Conservation (phyloP, 2,888 invertebrate genomes). For the Andrena praecox region DNA sequence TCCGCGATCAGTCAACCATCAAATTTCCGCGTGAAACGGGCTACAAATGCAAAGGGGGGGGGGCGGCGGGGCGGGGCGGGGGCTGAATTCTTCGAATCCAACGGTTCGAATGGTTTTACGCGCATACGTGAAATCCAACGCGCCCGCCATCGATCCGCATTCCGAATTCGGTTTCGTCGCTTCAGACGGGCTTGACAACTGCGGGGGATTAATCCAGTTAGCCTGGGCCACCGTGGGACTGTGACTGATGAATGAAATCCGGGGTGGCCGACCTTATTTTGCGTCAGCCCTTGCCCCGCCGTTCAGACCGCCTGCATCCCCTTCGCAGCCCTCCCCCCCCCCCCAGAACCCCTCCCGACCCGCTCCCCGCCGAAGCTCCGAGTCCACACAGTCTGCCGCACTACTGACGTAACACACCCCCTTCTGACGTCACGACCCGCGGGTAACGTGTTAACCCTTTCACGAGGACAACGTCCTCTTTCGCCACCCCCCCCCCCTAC, state of each 20-base stretch:
- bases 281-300: conserved; percentile 63
- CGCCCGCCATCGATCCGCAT: conserved; percentile 26
- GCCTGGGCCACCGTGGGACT: conserved; percentile 63
- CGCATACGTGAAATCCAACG: not conserved
- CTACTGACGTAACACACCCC: conserved; percentile 76
- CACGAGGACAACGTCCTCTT: conserved; percentile 62
- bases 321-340: conserved; percentile 19
- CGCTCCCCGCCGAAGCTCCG: conserved; percentile 13
- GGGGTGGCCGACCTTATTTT: conserved; percentile 79
- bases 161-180: conserved; percentile 42
- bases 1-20: no score
- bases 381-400: conserved; percentile 73
- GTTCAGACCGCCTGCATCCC: conserved; percentile 46
- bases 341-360: conserved; percentile 13
- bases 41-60: not conserved
- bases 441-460: conserved; percentile 66
- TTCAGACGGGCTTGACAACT: conserved; percentile 40
- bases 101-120: conserved; percentile 7
- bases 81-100: not conserved
- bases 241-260: conserved; percentile 80
- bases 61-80: not conserved
- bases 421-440: conserved; percentile 76
- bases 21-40: not conserved
- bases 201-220: conserved; percentile 66
- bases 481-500: conserved; percentile 24